A percentile compares a stretch with the other conserved stretches of the same genome.
These are phyloP conservation scores for Hemichromis elongatus DNA, from an alignment of 2,113 vertebrate species.

Conservation along the genomic window DNA sequence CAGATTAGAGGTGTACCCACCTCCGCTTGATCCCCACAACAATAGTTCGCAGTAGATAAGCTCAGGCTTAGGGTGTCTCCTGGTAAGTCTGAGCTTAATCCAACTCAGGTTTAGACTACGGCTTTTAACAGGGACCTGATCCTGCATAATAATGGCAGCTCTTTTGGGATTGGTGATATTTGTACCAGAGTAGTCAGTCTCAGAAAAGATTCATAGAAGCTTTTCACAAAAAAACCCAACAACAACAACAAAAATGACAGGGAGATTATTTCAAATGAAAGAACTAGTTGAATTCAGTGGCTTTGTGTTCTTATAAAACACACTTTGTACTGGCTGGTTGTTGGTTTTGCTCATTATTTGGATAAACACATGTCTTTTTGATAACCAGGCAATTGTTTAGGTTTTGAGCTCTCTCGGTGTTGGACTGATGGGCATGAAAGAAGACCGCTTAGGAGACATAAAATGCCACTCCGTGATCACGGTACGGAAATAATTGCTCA, in stretches of 20 bases:
- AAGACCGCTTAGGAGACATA: neutral
- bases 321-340: neutral
- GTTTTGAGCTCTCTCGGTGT: neutral
- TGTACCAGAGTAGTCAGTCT: neutral
- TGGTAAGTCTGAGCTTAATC: constrained; percentile 41
- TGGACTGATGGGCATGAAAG: neutral
- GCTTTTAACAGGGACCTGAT: constrained; percentile 17
- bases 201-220: neutral
- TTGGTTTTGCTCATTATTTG: neutral
- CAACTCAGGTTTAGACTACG: constrained; percentile 14
- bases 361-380: neutral
- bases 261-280: neutral
- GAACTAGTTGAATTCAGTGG: neutral
- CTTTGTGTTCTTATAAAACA: neutral
- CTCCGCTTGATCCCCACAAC: constrained; percentile 17
- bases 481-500: neutral
- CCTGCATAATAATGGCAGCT: constrained; percentile 14
- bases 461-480: neutral
- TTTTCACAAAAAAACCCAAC: neutral
- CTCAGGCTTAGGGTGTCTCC: constrained; percentile 31
- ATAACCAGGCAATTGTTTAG: neutral
- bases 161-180: neutral
- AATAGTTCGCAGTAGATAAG: constrained; percentile 43
- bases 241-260: neutral
- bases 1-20: constrained; percentile 37